Base-by-base conservation (phyloP, 2,797 vertebrate species). In the Rhynchonycteris naso region DNA sequence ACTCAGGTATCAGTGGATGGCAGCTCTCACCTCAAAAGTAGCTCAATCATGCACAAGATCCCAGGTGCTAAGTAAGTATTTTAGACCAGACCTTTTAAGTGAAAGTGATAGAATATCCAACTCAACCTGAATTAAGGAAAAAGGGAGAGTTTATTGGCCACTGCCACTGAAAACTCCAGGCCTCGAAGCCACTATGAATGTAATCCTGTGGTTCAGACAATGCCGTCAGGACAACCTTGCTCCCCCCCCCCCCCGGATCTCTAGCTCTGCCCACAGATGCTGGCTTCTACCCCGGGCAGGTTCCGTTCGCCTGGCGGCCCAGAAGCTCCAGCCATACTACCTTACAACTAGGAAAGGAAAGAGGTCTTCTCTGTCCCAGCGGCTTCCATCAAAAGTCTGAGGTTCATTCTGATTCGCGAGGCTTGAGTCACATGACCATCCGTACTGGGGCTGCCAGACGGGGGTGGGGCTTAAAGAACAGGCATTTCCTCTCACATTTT, bases 381-480 rank as follows among this genome's bases (percentile, higher is more conserved):
- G n/a, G 30, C 59, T 50, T 80, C 74, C 16, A 1, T 91, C 7
- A 28, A 88, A 83, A 72, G n/a, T 28, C 35, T 26, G n/a, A 38
- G 35, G 56, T 82, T n/a, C 72, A n/a, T 83, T 86, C 33, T 28
- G 43, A 74, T 47, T 58, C 5, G 15, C 47, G 74, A 76, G 58
- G 11, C 59, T 63, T 66, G 38, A 87, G 61, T 87, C 69, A 52
- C 58, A 6, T 14, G 35, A 54, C 38, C 54, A 65, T 15, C 26
- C 35, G 22, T 10, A 24, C 71, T 18, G 13, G 69, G 30, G 9
- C 24, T 54, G 16, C 1, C 0, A 0, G 26, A 68, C 74, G 35
- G 21, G 69, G 59, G 22, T 19, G n/a, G 16, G 2, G 9, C 52
- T 65, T 52, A 22, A 54, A 5, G 28, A 38, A 63, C 16, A 94